Evolutionary conservation across 2,888 invertebrate species (phyloP), one percentile per base, ranked within the genome.

Genomic region (Apodemia duryi): DNA sequence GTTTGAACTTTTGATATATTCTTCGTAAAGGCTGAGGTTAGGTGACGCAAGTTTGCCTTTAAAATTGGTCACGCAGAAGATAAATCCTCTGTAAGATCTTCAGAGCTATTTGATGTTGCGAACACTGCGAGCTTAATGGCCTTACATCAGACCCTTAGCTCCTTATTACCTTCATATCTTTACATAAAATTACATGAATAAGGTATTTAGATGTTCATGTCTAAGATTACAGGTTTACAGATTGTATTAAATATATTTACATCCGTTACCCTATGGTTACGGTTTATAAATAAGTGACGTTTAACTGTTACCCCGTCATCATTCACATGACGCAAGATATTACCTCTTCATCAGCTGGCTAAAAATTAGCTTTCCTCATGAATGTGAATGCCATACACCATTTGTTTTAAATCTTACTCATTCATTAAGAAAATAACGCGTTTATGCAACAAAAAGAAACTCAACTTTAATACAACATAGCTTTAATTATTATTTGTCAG

Each of bases 11-110:
- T 57, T 57, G 57, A 57, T 57, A 57, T 57, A 57, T 57, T 57
- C 80, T 73, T 83, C 77, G 81, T 82, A 82, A 81, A 70, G 57
- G 57, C 76, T 73, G 77, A 79, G 78, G 79, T 75, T 76, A 73
- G 67, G 70, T 78, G 76, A 77, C 74, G 80, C 72, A 77, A 80
- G 68, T 71, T 73, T 72, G 75, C 69, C 61, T 72, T 72, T 70
- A 68, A 76, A 82, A 83, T 78, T 81, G 83, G 82, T 81, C 80
- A 85, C 84, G 82, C 82, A 79, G 60, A 32, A 57, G 32, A 57
- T 57, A 57, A 57, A 57, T 57, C 32, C 57, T 57, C 32, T 57
- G 57, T 32, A 57, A 32, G 57, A 57, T 57, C 57, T 57, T 57
- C 29, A 57, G 57, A 57, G 29, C 29, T 54, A 54, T 57, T 57